Evolutionary conservation across 1,140 invertebrate species (phyloP).

Genomic region (Medauroidea extradentata): DNA sequence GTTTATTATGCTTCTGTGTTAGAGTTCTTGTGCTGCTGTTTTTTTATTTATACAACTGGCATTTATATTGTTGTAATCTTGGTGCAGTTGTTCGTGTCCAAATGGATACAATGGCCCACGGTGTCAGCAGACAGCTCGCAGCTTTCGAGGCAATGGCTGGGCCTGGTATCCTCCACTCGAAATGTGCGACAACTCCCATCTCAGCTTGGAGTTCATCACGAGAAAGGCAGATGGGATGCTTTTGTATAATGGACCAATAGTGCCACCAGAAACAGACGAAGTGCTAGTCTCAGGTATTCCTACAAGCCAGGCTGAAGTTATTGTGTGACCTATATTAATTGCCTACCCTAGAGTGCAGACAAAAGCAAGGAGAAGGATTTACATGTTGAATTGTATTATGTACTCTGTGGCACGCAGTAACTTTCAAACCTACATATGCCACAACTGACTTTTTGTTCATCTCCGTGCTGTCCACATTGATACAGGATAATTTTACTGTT

Average conservation of each 20-base stretch:
- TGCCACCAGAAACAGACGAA: slow-evolving; percentile 84
- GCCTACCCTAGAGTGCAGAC: too few species aligned
- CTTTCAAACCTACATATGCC: too few species aligned
- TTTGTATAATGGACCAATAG: slow-evolving; percentile 95
- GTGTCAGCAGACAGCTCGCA: slow-evolving; percentile 92
- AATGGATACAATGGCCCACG: slow-evolving; percentile 88
- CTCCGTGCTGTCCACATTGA: too few species aligned
- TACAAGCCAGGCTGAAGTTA: too few species aligned
- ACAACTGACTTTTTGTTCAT: too few species aligned
- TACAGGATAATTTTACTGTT: too few species aligned
- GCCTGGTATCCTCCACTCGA: slow-evolving; percentile 94
- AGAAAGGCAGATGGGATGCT: slow-evolving; percentile 85
- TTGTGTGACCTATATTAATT: too few species aligned
- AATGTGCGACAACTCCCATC: slow-evolving; percentile 92
- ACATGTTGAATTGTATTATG: too few species aligned
- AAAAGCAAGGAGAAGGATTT: too few species aligned
- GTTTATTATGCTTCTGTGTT: too few species aligned
- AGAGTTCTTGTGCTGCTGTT: too few species aligned
- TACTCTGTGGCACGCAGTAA: too few species aligned
- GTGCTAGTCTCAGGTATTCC: slow-evolving; percentile 73
- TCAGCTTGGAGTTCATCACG: slow-evolving; percentile 94
- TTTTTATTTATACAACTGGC: neutral
- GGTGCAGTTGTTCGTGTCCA: slow-evolving; percentile 75
- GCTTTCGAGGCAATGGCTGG: slow-evolving; percentile 89
- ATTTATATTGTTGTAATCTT: neutral